These are phyloP conservation scores for Hydropsyche tenuis DNA, from an alignment of 1,140 invertebrate genomes.

Conservation along the genomic window DNA sequence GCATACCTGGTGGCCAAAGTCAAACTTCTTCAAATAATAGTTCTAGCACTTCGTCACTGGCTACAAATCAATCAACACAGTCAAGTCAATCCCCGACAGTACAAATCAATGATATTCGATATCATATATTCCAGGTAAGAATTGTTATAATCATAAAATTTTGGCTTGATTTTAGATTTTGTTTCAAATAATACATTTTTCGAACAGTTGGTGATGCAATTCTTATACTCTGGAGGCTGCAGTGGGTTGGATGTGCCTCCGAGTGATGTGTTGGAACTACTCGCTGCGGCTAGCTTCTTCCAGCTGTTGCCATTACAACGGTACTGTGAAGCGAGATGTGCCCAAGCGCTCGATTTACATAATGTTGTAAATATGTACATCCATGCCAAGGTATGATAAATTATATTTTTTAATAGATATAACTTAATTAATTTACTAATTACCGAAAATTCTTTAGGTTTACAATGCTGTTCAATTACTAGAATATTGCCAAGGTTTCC, in stretches of 20 bases:
- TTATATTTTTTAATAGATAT: constrained; percentile 8
- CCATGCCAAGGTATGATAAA: constrained; percentile 78
- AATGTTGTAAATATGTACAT: constrained; percentile 93
- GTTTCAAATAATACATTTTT: not conserved
- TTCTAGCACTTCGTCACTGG: constrained; percentile 49
- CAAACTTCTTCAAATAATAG: constrained; percentile 75
- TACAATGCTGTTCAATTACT: constrained; percentile 86
- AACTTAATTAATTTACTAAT: not conserved
- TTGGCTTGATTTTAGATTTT: constrained; percentile 19
- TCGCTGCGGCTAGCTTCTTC: constrained; percentile 92
- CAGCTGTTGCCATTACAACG: constrained; percentile 84
- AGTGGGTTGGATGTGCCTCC: constrained; percentile 77
- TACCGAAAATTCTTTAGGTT: constrained; percentile 65
- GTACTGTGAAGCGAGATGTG: constrained; percentile 86
- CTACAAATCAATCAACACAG: constrained; percentile 37
- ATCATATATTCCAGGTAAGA: constrained; percentile 86
- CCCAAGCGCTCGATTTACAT: constrained; percentile 82
- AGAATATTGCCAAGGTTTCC: constrained; percentile 89
- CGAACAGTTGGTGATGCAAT: constrained; percentile 88
- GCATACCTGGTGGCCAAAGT: constrained; percentile 55
- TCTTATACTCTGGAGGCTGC: constrained; percentile 88
- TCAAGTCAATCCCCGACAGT: constrained; percentile 72
- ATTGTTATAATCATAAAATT: constrained; percentile 11
- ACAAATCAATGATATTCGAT: constrained; percentile 91
- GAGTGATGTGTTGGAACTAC: constrained; percentile 83